Conservation (phyloP, 2,113 vertebrate species). For the Chloroceryle aenea region DNA sequence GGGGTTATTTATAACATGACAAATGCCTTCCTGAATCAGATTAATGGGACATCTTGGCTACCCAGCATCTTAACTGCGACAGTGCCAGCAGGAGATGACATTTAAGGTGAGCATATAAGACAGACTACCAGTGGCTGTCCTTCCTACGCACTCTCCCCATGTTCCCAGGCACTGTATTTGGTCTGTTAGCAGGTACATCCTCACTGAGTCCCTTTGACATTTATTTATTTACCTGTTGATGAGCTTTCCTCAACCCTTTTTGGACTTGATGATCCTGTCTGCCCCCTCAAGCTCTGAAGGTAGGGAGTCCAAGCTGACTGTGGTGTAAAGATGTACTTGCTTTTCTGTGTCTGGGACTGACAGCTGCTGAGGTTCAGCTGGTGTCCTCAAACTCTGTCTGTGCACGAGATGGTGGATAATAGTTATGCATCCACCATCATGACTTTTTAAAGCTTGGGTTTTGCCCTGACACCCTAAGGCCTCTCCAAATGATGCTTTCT, state of each 20-base stretch:
- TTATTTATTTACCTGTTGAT: neutral
- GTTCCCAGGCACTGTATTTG: neutral
- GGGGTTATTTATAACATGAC: neutral
- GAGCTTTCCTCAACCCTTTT: neutral
- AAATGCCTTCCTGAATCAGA: neutral
- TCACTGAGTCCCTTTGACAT: neutral
- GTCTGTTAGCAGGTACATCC: neutral
- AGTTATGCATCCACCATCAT: neutral
- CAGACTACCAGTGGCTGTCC: neutral
- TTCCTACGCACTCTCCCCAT: neutral
- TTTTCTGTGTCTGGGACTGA: neutral
- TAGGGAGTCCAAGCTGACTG: neutral
- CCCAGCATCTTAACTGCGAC: neutral
- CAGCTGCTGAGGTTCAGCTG: neutral
- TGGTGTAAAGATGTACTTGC: too few relatives aligned
- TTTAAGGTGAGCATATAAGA: neutral
- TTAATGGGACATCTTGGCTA: neutral
- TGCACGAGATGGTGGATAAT: neutral
- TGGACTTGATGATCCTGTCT: neutral
- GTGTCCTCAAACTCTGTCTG: neutral
- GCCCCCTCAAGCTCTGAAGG: fast-evolving
- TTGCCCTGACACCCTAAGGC: neutral
- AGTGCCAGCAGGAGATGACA: neutral
- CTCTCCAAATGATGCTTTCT: neutral
- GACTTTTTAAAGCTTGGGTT: neutral